Base-by-base conservation (phyloP, 2,888 invertebrate species). In the Ceriagrion tenellum region DNA sequence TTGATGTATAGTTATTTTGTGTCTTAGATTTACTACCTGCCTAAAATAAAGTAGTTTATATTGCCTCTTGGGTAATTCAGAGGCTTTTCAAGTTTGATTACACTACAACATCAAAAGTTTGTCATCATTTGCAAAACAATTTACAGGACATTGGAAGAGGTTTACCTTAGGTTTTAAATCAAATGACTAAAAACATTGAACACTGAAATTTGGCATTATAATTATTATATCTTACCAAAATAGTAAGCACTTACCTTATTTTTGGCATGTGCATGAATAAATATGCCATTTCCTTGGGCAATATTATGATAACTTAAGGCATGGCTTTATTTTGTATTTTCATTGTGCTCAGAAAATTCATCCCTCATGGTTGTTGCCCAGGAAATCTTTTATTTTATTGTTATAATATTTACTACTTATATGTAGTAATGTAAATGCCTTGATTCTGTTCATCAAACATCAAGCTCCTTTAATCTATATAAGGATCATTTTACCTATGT, bases 161-260 rank as follows among this genome's bases (percentile, higher is more conserved):
- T 93, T 74, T 69, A 93, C 93, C 26, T 47, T 26, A n/a, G 3
- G n/a, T n/a, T 59, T 74, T n/a, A 69, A 47, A 74, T 47, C 6
- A 40, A 47, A 93, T 30, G 69, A 47, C 69, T 47, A 55, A 69
- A 69, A 69, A 93, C 93, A 93, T 93, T 93, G n/a, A 47, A n/a
- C 93, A 35, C 63, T 93, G 69, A 47, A 93, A 74, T 40, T 93
- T 93, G 93, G 93, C 47, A 74, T 69, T 47, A 16, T 47, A 47
- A 93, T 63, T 26, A 93, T 47, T 26, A 93, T 47, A 93, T 69
- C 18, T 23, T 69, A 56, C 93, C 55, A 55, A 69, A 23, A 93
- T 93, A 93, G 93, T 93, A 93, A 93, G 93, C 93, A 93, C 93
- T 93, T 93, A 93, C 93, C 93, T 93, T 93, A 93, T 55, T 93